phyloP scores from a whole-genome alignment of 2,888 invertebrate genomes.

The Autographa pulchrina region DNA sequence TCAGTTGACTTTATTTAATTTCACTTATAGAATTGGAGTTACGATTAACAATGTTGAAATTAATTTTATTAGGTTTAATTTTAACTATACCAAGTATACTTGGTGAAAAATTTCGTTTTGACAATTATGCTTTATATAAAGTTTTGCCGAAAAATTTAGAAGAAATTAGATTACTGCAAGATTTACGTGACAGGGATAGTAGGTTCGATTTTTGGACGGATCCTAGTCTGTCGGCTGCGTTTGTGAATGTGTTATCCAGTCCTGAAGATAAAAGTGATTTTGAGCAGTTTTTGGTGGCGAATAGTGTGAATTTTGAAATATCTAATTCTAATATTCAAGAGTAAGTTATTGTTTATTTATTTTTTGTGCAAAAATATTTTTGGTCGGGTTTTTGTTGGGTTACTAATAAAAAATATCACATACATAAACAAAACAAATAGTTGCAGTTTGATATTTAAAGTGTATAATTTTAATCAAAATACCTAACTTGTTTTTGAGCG shows the following conservation, averaged over 20 bases:
- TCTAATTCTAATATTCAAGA: conserved; percentile 82
- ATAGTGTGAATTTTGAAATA: conserved; percentile 75
- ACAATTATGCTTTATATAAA: conserved; percentile 84
- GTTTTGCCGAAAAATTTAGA: conserved; percentile 78
- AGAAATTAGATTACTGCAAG: conserved; percentile 82
- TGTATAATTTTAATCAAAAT: no score
- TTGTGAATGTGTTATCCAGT: conserved; percentile 77
- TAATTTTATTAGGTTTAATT: conserved; percentile 34
- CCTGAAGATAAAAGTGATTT: conserved; percentile 72
- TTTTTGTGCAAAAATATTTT: no score
- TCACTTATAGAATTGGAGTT: not conserved
- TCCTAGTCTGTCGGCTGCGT: conserved; percentile 65
- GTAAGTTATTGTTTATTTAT: conserved; percentile 67
- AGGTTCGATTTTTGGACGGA: conserved; percentile 79
- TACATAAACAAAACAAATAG: not conserved
- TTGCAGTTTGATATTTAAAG: no score
- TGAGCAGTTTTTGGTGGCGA: conserved; percentile 65
- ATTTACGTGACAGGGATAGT: conserved; percentile 76
- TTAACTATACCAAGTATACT: conserved; percentile 40
- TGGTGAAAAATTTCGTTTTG: conserved; percentile 67
- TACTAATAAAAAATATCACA: not conserved
- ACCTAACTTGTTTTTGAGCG: no score
- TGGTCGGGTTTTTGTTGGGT: no score
- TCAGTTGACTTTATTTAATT: not conserved
- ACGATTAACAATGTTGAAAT: conserved; percentile 49